A percentile compares a stretch with the other conserved stretches of the same genome.
These are phyloP conservation scores for Apostichopus leukothele DNA, from an alignment of 53 echinoderm and acorn worm genomes.

Conservation along the genomic window DNA sequence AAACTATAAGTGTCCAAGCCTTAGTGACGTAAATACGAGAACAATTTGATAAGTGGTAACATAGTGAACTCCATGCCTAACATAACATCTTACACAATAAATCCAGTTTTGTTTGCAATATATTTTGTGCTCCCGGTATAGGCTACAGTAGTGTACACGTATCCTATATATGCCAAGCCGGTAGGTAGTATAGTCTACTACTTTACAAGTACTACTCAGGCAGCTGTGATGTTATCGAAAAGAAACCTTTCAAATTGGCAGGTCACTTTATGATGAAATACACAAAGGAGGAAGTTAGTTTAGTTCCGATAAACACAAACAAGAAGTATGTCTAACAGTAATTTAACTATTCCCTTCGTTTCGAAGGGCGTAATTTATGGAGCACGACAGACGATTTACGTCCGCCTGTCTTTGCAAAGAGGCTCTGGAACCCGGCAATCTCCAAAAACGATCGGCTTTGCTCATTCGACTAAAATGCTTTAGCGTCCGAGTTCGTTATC, in stretches of 20 bases:
- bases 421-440: slow-evolving; percentile 10
- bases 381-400: neutral
- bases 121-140: too few species aligned
- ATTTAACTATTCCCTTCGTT: slow-evolving; percentile 7
- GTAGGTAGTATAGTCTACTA: too few species aligned
- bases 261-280: slow-evolving; percentile 21
- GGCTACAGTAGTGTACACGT: too few species aligned
- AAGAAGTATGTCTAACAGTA: neutral
- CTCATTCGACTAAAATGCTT: slow-evolving; percentile 6
- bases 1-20: too few species aligned
- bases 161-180: too few species aligned
- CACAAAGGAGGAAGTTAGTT: slow-evolving; percentile 11
- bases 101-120: too few species aligned
- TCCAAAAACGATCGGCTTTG: slow-evolving; percentile 15
- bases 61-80: too few species aligned
- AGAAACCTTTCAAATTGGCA: neutral
- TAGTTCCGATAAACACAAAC: slow-evolving; percentile 22
- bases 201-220: too few species aligned
- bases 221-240: too few species aligned
- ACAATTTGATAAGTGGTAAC: neutral
- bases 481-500: neutral
- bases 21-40: too few species aligned
- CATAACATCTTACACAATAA: too few species aligned
- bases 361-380: neutral
- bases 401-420: slow-evolving; percentile 2